These are phyloP conservation scores for Battus philenor DNA, from an alignment of 1,140 invertebrate species.

Conservation along the genomic window DNA sequence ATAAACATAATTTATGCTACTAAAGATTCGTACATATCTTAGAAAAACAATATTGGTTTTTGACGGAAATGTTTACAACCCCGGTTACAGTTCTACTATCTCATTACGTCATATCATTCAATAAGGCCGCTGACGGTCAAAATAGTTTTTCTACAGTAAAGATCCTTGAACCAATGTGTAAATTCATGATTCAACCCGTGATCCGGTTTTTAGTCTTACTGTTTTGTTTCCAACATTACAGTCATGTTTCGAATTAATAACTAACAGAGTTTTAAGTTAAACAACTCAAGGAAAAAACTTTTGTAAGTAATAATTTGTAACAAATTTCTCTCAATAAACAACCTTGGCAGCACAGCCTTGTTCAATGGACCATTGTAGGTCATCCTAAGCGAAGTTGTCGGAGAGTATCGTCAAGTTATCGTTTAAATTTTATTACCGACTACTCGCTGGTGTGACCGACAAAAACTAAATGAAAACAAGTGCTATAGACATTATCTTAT, in stretches of 20 bases:
- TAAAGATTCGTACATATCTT: too few species aligned
- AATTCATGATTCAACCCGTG: conserved; percentile 30
- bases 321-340: conserved; percentile 25
- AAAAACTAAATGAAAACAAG: conserved; percentile 28
- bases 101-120: conserved; percentile 19
- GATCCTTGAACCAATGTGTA: conserved; percentile 28
- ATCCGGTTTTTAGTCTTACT: conserved; percentile 1
- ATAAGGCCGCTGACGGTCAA: conserved; percentile 22
- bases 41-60: too few species aligned
- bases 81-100: conserved; percentile 7
- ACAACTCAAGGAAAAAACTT: conserved; percentile 24
- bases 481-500: conserved; percentile 61
- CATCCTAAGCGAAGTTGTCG: conserved; percentile 26
- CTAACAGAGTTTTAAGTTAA: neutral
- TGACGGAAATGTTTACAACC: conserved; percentile 1
- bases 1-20: too few species aligned
- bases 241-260: neutral
- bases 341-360: conserved; percentile 42
- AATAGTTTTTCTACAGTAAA: conserved; percentile 23
- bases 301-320: conserved; percentile 54
- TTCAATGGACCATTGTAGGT: conserved; percentile 37
- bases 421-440: conserved; percentile 16
- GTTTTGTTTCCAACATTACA: conserved; percentile 1
- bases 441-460: conserved; percentile 20
- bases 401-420: conserved; percentile 17